Evolutionary conservation across 2,888 invertebrate genomes (phyloP), one percentile per base, ranked within the genome.

Genomic region (Rutpela maculata): DNA sequence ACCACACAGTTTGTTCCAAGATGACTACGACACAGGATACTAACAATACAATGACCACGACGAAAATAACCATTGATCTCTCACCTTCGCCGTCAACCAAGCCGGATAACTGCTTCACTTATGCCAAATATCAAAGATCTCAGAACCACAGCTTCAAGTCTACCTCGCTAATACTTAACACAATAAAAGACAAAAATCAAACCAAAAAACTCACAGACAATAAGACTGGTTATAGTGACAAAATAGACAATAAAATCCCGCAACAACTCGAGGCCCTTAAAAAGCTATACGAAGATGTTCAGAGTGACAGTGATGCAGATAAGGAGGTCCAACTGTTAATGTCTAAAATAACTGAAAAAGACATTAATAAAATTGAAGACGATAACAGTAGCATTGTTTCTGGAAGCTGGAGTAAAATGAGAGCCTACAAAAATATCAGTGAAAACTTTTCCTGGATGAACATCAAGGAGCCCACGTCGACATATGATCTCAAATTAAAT

Each of bases 281-380:
- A 81, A 89, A 88, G 80, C 84, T 90, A 18, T 91, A 90, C 81
- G 89, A 90, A 74, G 89, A 89, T 57, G 88, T 86, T 35, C 90
- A 91, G 72, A 91, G 91, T 70, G 92, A 91, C 80, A 91, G 90
- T 77, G 92, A 90, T 82, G 92, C 93, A 5, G 93, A 93, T 83
- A 93, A 93, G 84, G 93, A 93, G 86, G 93, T 93, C 0, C 91
- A 92, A 82, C 90, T 90, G 3, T 91, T 92, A 84, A 92, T 92
- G 89, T 90, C 90, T 56, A 84, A 84, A 72, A 83, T 84, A 56
- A 79, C 80, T 6, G 77, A 75, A 57, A 73, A 75, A 22, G 77
- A 68, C 19, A 81, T 76, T n/a, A 78, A 78, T n/a, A 78, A 77
- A 18, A 74, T 82, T 11, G 87, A 89, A 43, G 87, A 87, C 70